A percentile compares a stretch with the other conserved stretches of the same genome.
Conservation (phyloP, 2,113 vertebrate species). For the Regulus satrapa region DNA sequence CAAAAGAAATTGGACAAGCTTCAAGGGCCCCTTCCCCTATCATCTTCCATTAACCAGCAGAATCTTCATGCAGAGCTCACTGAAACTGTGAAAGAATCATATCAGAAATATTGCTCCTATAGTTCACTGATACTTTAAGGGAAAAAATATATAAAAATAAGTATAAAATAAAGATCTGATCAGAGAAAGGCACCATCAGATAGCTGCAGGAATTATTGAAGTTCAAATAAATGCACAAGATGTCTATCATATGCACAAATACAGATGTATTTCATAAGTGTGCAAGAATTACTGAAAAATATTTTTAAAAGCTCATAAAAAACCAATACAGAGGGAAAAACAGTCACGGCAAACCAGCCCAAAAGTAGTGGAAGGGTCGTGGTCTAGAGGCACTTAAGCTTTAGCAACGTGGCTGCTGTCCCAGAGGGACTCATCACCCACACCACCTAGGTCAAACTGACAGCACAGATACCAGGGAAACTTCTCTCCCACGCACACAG, state of each 20-base stretch:
- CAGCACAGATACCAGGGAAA: conserved; percentile 35
- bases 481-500: background rate
- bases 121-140: background rate
- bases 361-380: background rate
- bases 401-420: conserved; percentile 67
- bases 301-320: background rate
- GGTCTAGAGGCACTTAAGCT: conserved; percentile 76
- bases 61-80: background rate
- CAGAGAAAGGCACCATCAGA: background rate
- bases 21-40: background rate
- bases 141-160: background rate
- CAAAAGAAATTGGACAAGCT: background rate
- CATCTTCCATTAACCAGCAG: background rate
- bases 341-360: background rate
- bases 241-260: background rate
- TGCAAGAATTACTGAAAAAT: background rate
- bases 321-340: background rate
- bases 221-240: background rate
- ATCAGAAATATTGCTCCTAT: background rate
- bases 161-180: background rate
- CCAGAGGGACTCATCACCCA: conserved; percentile 76
- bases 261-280: background rate
- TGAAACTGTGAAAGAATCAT: background rate
- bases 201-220: background rate
- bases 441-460: conserved; percentile 77